A percentile compares a stretch with the other conserved stretches of the same genome.
These are phyloP conservation scores for Hedya salicella DNA, from an alignment of 2,888 invertebrate genomes.

Conservation along the genomic window DNA sequence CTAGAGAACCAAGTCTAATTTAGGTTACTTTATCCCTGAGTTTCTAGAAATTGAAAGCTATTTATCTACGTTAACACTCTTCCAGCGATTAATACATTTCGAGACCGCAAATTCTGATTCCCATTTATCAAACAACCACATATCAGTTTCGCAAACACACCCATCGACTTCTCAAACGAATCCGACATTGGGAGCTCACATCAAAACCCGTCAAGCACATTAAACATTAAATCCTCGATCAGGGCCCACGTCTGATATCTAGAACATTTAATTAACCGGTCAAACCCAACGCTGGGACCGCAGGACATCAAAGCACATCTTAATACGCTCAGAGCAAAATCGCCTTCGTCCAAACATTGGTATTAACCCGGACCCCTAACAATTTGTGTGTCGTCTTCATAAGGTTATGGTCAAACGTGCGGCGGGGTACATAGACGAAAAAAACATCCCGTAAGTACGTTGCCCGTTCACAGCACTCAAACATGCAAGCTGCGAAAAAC, in stretches of 20 bases:
- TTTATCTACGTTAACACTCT: not conserved
- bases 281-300: slow-evolving; percentile 70
- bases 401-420: slow-evolving; percentile 61
- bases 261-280: slow-evolving; percentile 77
- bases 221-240: slow-evolving; percentile 58
- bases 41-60: not conserved
- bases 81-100: slow-evolving; percentile 2
- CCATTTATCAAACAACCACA: slow-evolving; percentile 26
- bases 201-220: slow-evolving; percentile 54
- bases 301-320: slow-evolving; percentile 82
- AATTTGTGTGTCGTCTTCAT: slow-evolving; percentile 68
- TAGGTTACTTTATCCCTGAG: not conserved
- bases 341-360: slow-evolving; percentile 73
- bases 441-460: too few relatives aligned
- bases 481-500: too few relatives aligned
- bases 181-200: slow-evolving; percentile 40
- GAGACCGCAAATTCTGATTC: slow-evolving; percentile 16
- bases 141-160: slow-evolving; percentile 3
- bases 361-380: slow-evolving; percentile 62
- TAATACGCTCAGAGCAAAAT: slow-evolving; percentile 80
- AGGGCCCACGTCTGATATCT: slow-evolving; percentile 66
- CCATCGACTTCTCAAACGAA: slow-evolving; percentile 19
- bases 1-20: too few relatives aligned
- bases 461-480: too few relatives aligned
- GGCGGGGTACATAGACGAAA: slow-evolving; percentile 4